These are phyloP conservation scores for Daktulosphaira vitifoliae DNA, from an alignment of 1,140 invertebrate species.

Conservation along the genomic window DNA sequence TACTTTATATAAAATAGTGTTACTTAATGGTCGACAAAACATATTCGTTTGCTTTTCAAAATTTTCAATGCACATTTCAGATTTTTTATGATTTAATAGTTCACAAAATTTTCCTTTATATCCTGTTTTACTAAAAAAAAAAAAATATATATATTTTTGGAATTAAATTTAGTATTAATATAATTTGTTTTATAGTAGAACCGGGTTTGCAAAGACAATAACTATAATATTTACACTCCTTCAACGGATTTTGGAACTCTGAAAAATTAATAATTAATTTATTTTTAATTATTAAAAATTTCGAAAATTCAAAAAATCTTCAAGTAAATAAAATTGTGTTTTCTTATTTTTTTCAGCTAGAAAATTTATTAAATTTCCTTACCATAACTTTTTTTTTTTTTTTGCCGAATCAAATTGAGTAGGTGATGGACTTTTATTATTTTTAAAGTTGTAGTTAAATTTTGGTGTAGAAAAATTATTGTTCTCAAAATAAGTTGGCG, in stretches of 20 bases:
- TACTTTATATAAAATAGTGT: not conserved
- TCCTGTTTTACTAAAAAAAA: slow-evolving; percentile 11
- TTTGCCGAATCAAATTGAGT: slow-evolving; percentile 10
- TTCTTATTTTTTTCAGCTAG: no score
- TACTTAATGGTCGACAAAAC: not conserved
- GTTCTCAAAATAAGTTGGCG: not conserved
- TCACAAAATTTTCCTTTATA: slow-evolving; percentile 11
- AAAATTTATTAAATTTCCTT: no score
- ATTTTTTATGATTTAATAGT: slow-evolving; percentile 23
- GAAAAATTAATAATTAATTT: no score
- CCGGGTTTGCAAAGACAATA: no score
- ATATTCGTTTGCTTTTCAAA: slow-evolving; percentile 9
- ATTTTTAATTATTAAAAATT: no score
- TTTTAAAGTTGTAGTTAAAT: not conserved
- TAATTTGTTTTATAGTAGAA: no score
- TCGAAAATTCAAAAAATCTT: no score
- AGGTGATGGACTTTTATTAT: not conserved
- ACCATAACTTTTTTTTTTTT: slow-evolving; percentile 22
- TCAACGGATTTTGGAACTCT: no score
- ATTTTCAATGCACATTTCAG: slow-evolving; percentile 17
- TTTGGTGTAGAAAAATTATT: not conserved
- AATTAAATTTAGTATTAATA: no score
- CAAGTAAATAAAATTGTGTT: no score
- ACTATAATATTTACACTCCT: no score
- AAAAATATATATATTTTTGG: no score